These are phyloP conservation scores for Phalangium opilio DNA, from an alignment of 2,888 invertebrate genomes.

Conservation along the genomic window DNA sequence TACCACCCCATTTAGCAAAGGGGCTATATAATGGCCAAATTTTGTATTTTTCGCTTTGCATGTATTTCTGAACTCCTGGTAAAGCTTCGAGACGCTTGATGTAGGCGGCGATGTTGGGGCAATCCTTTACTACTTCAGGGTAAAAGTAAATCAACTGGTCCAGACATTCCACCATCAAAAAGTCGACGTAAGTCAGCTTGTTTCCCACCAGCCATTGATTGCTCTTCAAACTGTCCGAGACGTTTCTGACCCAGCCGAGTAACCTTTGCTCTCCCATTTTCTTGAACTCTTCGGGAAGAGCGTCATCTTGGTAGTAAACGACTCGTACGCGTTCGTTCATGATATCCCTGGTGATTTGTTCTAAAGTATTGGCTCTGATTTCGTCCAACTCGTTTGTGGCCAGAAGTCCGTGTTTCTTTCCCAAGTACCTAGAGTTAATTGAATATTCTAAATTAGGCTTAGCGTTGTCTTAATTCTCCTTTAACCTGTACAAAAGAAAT, in stretches of 20 bases:
- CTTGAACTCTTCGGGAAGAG: too few species aligned
- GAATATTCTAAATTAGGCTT: too few species aligned
- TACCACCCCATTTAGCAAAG: too few species aligned
- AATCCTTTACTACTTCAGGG: slow-evolving; percentile 12
- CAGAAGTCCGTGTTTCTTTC: slow-evolving; percentile 14
- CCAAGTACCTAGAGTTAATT: slow-evolving; percentile 19
- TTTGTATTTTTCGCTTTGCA: slow-evolving; percentile 9
- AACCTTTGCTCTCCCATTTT: too few species aligned
- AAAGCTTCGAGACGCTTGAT: slow-evolving; percentile 17
- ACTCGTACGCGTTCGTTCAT: too few species aligned
- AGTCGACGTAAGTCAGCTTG: slow-evolving; percentile 19
- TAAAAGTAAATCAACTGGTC: slow-evolving; percentile 14
- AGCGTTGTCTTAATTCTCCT: too few species aligned
- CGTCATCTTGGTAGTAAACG: too few species aligned
- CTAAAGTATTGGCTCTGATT: slow-evolving; percentile 13
- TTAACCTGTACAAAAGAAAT: too few species aligned
- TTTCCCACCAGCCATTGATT: background rate
- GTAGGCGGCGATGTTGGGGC: slow-evolving; percentile 11
- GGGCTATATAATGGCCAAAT: slow-evolving; percentile 11
- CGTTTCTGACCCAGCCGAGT: slow-evolving; percentile 6
- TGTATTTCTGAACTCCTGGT: slow-evolving; percentile 13
- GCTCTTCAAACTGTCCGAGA: slow-evolving; percentile 13
- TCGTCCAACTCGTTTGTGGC: slow-evolving; percentile 11
- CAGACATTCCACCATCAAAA: slow-evolving; percentile 18
- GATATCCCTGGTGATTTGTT: slow-evolving; percentile 7